These are phyloP conservation scores for Papilio polyxenes DNA, from an alignment of 1,140 invertebrate genomes.

Conservation along the genomic window DNA sequence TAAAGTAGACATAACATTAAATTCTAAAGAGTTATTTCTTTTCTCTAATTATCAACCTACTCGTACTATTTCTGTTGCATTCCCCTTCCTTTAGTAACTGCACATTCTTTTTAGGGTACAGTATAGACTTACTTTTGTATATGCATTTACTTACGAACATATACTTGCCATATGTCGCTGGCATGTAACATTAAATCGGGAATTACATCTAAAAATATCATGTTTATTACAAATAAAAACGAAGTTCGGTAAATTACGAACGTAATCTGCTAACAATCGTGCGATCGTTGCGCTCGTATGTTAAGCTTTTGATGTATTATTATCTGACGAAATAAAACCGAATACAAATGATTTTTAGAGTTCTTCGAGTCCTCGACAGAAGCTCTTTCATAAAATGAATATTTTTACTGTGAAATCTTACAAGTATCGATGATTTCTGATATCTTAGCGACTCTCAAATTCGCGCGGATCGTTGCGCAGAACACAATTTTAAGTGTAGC, in stretches of 20 bases:
- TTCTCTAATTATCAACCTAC: background rate
- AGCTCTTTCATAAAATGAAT: background rate
- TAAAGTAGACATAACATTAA: too few relatives aligned
- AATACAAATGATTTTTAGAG: slow-evolving; percentile 44
- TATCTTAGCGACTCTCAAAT: too few relatives aligned
- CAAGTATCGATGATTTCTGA: background rate
- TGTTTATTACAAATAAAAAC: slow-evolving; percentile 66
- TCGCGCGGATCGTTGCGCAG: too few relatives aligned
- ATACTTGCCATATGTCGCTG: background rate
- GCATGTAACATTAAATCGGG: slow-evolving; percentile 42
- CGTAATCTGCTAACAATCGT: slow-evolving; percentile 55
- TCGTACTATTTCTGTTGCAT: background rate
- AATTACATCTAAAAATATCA: slow-evolving; percentile 57
- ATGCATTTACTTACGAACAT: background rate
- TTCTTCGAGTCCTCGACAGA: slow-evolving; percentile 36
- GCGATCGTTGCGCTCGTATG: slow-evolving; percentile 54
- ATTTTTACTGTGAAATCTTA: background rate
- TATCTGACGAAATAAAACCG: slow-evolving; percentile 62
- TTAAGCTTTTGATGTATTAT: slow-evolving; percentile 67
- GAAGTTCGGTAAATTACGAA: slow-evolving; percentile 51
- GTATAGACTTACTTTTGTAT: background rate
- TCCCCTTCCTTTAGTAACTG: background rate
- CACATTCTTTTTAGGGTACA: background rate
- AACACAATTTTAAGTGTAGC: too few relatives aligned
- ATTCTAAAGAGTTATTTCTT: background rate